Conservation (phyloP, 2,797 vertebrate genomes). For the Strix occidentalis region DNA sequence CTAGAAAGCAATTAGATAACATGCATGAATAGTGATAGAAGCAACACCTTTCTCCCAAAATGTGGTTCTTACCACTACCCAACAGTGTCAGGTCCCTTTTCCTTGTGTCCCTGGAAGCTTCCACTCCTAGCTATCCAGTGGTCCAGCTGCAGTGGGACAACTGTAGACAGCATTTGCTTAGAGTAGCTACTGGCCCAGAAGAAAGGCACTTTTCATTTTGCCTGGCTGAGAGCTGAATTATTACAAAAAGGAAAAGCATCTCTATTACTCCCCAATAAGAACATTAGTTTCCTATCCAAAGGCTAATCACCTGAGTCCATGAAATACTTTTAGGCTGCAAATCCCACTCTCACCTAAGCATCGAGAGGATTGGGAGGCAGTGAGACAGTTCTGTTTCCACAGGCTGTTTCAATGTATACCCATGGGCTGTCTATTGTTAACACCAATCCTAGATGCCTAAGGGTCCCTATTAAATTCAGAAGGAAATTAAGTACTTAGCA, state of each 20-base stretch:
- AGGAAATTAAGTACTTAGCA: background rate
- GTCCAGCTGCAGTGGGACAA: background rate
- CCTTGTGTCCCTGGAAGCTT: background rate
- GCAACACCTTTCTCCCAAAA: background rate
- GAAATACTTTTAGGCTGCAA: background rate
- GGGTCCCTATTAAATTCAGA: background rate
- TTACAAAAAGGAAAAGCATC: background rate
- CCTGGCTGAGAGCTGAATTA: background rate
- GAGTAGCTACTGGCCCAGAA: background rate
- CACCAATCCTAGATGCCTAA: background rate
- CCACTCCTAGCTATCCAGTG: background rate
- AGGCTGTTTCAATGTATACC: background rate
- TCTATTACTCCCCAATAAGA: background rate
- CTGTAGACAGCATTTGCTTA: background rate
- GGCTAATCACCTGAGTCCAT: background rate
- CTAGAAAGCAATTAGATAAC: background rate
- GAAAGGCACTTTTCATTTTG: background rate
- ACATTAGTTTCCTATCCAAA: background rate
- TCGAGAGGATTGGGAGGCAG: background rate
- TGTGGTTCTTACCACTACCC: background rate
- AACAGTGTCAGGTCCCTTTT: background rate
- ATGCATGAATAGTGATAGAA: background rate
- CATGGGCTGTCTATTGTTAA: background rate
- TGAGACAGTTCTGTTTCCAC: background rate
- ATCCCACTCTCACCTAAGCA: background rate